phyloP scores from a whole-genome alignment of 2,113 vertebrate genomes.

The Cyprinus carpio region DNA sequence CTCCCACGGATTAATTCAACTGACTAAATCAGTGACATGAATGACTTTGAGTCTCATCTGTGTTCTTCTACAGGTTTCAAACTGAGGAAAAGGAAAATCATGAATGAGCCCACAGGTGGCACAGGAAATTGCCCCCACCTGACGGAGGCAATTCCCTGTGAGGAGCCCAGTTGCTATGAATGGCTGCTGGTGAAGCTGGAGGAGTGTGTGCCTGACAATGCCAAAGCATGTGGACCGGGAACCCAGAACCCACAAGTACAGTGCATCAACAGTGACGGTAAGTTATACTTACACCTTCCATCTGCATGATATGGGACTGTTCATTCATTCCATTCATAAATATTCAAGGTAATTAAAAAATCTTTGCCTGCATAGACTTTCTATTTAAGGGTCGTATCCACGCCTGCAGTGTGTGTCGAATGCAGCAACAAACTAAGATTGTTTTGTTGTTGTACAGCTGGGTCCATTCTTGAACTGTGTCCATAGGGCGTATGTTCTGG shows the following conservation, averaged over 20 bases:
- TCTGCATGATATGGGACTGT: not conserved
- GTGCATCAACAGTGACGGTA: constrained; percentile 91
- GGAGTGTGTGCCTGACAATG: constrained; percentile 89
- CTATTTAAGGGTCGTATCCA: constrained; percentile 30
- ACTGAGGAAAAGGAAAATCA: constrained; percentile 86
- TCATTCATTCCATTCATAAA: not conserved
- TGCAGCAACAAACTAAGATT: constrained; percentile 35
- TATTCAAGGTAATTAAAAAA: constrained; percentile 45
- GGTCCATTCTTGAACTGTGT: constrained; percentile 49
- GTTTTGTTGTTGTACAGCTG: constrained; percentile 38
- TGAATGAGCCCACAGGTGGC: constrained; percentile 85
- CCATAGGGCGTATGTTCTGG: constrained; percentile 41
- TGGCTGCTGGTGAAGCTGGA: constrained; percentile 88
- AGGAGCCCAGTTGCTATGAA: constrained; percentile 92
- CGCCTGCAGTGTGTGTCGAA: constrained; percentile 20
- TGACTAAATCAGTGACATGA: not conserved
- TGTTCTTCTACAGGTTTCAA: constrained; percentile 84
- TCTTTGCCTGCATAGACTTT: not conserved
- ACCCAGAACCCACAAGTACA: constrained; percentile 87
- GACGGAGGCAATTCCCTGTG: constrained; percentile 93
- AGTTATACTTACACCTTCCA: constrained; percentile 55
- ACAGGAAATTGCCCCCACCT: constrained; percentile 91
- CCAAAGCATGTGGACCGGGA: constrained; percentile 85
- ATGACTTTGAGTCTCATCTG: not conserved
- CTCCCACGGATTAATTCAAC: not conserved